Conservation (phyloP, 2,797 vertebrate species). For the Hipposideros larvatus region DNA sequence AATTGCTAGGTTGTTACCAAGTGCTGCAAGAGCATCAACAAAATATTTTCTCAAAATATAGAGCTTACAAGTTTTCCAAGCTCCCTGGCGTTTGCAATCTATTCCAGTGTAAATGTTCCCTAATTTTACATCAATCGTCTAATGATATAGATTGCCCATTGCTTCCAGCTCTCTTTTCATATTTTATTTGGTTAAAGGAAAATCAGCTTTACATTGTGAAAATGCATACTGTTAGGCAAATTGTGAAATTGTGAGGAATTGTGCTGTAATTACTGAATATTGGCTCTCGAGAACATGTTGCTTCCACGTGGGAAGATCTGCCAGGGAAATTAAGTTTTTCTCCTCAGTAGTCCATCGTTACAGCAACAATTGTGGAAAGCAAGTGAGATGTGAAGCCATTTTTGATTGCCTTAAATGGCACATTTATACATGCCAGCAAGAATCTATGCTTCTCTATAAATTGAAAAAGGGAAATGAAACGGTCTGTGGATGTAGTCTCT, state of each 20-base stretch:
- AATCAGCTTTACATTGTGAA: slow-evolving; percentile 84
- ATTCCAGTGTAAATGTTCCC: slow-evolving; percentile 60
- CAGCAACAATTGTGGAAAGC: slow-evolving; percentile 81
- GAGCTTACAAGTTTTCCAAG: slow-evolving; percentile 9
- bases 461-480: slow-evolving; percentile 73
- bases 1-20: slow-evolving; percentile 43
- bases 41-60: slow-evolving; percentile 60
- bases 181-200: slow-evolving; percentile 81
- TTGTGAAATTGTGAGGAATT: slow-evolving; percentile 76
- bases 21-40: slow-evolving; percentile 39
- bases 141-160: slow-evolving; percentile 79
- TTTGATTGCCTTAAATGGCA: slow-evolving; percentile 79
- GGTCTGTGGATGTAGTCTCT: slow-evolving; percentile 71
- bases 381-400: slow-evolving; percentile 77
- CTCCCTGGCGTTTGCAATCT: slow-evolving; percentile 66
- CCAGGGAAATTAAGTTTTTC: slow-evolving; percentile 79
- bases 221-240: slow-evolving; percentile 75
- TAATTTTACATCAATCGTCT: slow-evolving; percentile 79
- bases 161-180: slow-evolving; percentile 74
- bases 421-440: slow-evolving; percentile 77
- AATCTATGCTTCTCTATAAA: slow-evolving; percentile 71
- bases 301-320: slow-evolving; percentile 66
- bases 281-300: slow-evolving; percentile 71
- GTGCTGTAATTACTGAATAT: slow-evolving; percentile 77
- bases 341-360: slow-evolving; percentile 70